Evolutionary conservation across 1,140 invertebrate species (phyloP).

Genomic region (Papilio dardanus): DNA sequence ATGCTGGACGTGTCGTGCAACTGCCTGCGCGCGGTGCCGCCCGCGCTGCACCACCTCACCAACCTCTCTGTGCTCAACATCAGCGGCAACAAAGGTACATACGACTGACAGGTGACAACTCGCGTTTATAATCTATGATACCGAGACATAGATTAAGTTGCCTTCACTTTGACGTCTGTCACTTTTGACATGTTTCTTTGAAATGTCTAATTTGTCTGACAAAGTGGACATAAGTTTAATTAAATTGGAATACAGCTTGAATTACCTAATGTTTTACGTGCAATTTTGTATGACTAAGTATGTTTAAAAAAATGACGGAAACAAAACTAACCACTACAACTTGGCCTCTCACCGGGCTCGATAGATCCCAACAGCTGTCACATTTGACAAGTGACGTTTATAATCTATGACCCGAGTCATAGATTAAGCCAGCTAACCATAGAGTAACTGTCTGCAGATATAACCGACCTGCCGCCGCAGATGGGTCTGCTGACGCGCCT

Average conservation of each 20-base stretch:
- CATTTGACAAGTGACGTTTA: not conserved
- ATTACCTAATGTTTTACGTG: too few relatives aligned
- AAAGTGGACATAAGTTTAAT: too few relatives aligned
- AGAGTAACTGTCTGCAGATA: slow-evolving; percentile 80
- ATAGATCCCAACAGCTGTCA: not conserved
- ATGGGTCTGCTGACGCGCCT: slow-evolving; percentile 96
- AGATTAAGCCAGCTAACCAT: not conserved
- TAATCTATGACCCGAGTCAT: not conserved
- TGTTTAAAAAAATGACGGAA: too few relatives aligned
- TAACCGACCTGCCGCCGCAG: slow-evolving; percentile 95
- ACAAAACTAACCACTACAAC: too few relatives aligned
- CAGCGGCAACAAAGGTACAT: slow-evolving; percentile 91
- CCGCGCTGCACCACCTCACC: slow-evolving; percentile 92
- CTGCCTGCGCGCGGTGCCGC: slow-evolving; percentile 87
- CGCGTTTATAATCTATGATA: not conserved
- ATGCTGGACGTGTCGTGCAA: slow-evolving; percentile 98
- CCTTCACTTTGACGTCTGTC: too few relatives aligned
- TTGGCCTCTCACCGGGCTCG: too few relatives aligned
- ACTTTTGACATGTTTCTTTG: too few relatives aligned
- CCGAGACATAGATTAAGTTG: not conserved
- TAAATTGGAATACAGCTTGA: too few relatives aligned
- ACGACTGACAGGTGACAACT: not conserved
- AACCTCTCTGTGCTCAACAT: slow-evolving; percentile 97
- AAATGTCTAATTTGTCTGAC: too few relatives aligned
- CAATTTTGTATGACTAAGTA: too few relatives aligned